These are phyloP conservation scores for Drosophila formosana DNA, from an alignment of 2,888 invertebrate species.

Conservation along the genomic window DNA sequence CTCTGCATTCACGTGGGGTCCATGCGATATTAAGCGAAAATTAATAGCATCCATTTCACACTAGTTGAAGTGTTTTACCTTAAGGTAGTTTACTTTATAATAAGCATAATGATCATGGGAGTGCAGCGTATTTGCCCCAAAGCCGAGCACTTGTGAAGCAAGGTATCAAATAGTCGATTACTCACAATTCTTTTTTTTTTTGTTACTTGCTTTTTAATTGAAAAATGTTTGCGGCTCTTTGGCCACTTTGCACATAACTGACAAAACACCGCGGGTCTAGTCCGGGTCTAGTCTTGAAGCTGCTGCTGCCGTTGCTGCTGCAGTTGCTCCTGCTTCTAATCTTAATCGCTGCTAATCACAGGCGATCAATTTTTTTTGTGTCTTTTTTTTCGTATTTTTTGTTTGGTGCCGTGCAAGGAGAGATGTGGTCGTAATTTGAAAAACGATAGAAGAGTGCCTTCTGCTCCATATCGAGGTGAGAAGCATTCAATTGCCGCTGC, in stretches of 20 bases:
- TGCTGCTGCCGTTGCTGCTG: constrained; percentile 6
- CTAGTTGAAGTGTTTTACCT: not conserved
- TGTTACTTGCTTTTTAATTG: constrained; percentile 67
- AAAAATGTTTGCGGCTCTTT: constrained; percentile 80
- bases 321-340: constrained; percentile 58
- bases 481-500: constrained; percentile 71
- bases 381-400: constrained; percentile 12
- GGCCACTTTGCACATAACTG: constrained; percentile 78
- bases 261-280: constrained; percentile 77
- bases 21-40: constrained; percentile 6
- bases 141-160: constrained; percentile 5
- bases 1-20: constrained; percentile 24
- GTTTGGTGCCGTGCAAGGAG: constrained; percentile 20
- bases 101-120: not conserved
- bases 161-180: constrained; percentile 55
- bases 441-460: constrained; percentile 65
- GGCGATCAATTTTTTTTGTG: constrained; percentile 69
- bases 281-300: constrained; percentile 38
- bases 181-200: not conserved
- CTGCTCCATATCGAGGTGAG: constrained; percentile 76
- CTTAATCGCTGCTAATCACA: constrained; percentile 79
- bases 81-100: constrained; percentile 3
- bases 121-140: not conserved
- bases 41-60: constrained; percentile 9
- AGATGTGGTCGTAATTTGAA: constrained; percentile 72